A percentile compares a stretch with the other conserved stretches of the same genome.
Conservation (phyloP, 1,140 invertebrate genomes). For the Drosophila willistoni region DNA sequence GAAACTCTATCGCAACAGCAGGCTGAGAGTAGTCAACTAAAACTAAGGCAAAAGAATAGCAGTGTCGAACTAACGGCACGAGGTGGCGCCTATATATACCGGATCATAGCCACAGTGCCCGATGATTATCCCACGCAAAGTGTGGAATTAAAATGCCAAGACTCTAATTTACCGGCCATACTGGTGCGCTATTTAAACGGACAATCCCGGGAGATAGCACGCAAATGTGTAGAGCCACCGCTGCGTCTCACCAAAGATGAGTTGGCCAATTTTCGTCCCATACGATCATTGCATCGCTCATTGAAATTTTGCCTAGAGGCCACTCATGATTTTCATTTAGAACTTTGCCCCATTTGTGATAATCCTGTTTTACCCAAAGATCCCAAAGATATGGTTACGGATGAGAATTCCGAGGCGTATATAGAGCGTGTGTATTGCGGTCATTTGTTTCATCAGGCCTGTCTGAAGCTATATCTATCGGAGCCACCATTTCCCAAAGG, state of each 20-base stretch:
- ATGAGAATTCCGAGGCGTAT: constrained; percentile 86
- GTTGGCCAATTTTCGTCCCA: constrained; percentile 85
- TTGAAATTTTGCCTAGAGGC: constrained; percentile 87
- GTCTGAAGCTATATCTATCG: constrained; percentile 89
- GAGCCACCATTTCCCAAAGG: constrained; percentile 88
- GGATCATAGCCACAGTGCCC: constrained; percentile 86
- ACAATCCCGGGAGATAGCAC: constrained; percentile 88
- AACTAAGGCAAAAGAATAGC: constrained; percentile 88
- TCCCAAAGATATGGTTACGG: constrained; percentile 85
- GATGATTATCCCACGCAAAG: constrained; percentile 87
- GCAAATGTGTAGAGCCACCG: constrained; percentile 89
- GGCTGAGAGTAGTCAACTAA: constrained; percentile 82
- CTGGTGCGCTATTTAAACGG: constrained; percentile 86
- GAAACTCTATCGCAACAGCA: background rate
- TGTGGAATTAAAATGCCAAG: constrained; percentile 85
- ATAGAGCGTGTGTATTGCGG: constrained; percentile 90
- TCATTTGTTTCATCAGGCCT: constrained; percentile 89
- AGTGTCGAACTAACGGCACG: constrained; percentile 86
- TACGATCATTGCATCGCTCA: constrained; percentile 86
- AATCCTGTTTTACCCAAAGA: constrained; percentile 86
- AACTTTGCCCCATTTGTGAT: constrained; percentile 88
- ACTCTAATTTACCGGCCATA: constrained; percentile 88
- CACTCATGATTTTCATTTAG: constrained; percentile 86
- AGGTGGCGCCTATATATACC: constrained; percentile 86
- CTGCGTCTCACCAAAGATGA: constrained; percentile 84